Conservation (phyloP, 1,140 invertebrate genomes). For the Penaeus chinensis region DNA sequence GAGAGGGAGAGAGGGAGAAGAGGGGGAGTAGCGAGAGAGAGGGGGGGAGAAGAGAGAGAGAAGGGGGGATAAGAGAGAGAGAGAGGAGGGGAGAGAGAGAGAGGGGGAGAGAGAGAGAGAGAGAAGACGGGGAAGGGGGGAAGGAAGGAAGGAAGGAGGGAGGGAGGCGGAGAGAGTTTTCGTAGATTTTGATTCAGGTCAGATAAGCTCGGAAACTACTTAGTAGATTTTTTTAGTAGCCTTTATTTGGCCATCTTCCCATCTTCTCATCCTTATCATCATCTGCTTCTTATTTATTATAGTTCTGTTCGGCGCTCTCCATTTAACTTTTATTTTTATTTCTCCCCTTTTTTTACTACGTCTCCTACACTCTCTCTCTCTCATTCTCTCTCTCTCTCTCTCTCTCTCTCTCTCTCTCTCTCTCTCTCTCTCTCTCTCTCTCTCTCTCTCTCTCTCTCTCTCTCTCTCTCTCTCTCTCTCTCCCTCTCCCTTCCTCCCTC, state of each 20-base stretch:
- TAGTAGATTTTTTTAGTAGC: too few relatives aligned
- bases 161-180: not conserved
- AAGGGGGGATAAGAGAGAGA: not conserved
- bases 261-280: not conserved
- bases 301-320: not conserved
- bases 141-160: not conserved
- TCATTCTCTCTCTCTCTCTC: not conserved
- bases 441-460: not conserved
- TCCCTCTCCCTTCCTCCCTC: not conserved
- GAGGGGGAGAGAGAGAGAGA: not conserved
- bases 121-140: not conserved
- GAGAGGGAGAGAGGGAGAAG: too few relatives aligned
- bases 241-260: not conserved
- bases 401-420: not conserved
- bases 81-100: not conserved
- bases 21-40: too few relatives aligned
- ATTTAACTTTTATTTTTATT: not conserved
- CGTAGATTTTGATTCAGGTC: too few relatives aligned
- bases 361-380: conserved; percentile 1
- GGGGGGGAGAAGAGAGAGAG: not conserved
- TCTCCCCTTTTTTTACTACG: not conserved
- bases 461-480: not conserved
- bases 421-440: not conserved
- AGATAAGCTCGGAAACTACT: too few relatives aligned
- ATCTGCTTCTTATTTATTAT: not conserved